Percentiles rank a stretch among this genome's conserved stretches.
Evolutionary conservation across 2,888 invertebrate species (phyloP).

Genomic region (Pollenia griseotomentosa): DNA sequence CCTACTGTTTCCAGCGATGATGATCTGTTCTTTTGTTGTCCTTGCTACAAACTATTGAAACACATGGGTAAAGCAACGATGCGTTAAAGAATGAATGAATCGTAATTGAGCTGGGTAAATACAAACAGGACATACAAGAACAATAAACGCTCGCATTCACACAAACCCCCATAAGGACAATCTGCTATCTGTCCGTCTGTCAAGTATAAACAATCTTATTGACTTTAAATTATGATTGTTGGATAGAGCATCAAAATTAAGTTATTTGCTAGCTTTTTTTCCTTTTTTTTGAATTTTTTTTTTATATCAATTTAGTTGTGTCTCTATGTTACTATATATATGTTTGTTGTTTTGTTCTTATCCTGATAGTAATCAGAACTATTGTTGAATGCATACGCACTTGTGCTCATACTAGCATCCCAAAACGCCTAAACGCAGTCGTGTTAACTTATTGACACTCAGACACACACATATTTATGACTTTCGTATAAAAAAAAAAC

Average conservation of each 20-base stretch:
- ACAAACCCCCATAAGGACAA: slow-evolving; percentile 18
- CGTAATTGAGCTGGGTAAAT: slow-evolving; percentile 67
- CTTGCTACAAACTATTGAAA: slow-evolving; percentile 36
- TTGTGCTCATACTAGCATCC: background rate
- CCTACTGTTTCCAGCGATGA: background rate
- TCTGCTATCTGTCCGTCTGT: background rate
- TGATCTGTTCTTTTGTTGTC: slow-evolving; percentile 17
- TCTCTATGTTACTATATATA: slow-evolving; percentile 12
- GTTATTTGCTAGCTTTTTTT: slow-evolving; percentile 35
- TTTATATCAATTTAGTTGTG: slow-evolving; percentile 33
- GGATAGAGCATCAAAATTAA: slow-evolving; percentile 59
- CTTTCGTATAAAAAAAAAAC: background rate
- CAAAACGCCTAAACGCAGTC: background rate
- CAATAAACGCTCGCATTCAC: background rate
- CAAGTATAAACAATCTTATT: slow-evolving; percentile 46
- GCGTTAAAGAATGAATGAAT: slow-evolving; percentile 69
- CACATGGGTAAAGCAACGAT: slow-evolving; percentile 67
- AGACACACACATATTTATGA: no score
- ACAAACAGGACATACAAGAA: slow-evolving; percentile 43
- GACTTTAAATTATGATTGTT: slow-evolving; percentile 66
- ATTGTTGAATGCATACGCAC: slow-evolving; percentile 33
- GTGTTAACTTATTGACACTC: background rate
- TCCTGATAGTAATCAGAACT: slow-evolving; percentile 46
- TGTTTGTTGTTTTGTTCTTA: slow-evolving; percentile 16
- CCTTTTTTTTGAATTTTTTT: slow-evolving; percentile 4